phyloP scores from a whole-genome alignment of 2,113 vertebrate genomes.

The Parus major region DNA sequence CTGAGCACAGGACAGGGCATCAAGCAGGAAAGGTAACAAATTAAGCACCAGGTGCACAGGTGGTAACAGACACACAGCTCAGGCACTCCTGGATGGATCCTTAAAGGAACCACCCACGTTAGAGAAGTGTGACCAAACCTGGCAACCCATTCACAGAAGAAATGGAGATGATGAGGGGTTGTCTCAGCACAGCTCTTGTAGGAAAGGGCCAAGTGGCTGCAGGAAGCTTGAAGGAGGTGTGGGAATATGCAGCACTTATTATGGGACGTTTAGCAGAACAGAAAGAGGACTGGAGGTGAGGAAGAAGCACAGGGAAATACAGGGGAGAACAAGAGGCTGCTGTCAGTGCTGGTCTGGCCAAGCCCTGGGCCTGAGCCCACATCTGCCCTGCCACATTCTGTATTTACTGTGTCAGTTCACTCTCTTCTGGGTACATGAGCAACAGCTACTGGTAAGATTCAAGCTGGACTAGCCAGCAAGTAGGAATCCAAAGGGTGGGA shows the following conservation, averaged over 20 bases:
- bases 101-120: neutral
- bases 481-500: neutral
- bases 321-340: neutral
- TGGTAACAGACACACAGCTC: neutral
- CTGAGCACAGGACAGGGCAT: neutral
- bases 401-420: neutral
- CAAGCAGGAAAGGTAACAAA: neutral
- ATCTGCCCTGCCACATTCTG: neutral
- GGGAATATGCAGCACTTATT: neutral
- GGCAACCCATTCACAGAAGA: neutral
- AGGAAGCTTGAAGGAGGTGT: neutral
- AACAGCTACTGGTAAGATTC: neutral
- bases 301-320: neutral
- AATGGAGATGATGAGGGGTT: neutral
- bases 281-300: neutral
- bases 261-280: neutral
- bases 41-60: neutral
- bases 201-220: neutral
- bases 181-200: neutral
- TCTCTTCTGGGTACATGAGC: fast-evolving
- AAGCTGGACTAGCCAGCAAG: neutral
- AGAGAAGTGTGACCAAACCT: fast-evolving
- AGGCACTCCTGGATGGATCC: fast-evolving
- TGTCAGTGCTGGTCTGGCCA: neutral
- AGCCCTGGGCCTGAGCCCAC: neutral